phyloP scores from a whole-genome alignment of 2,113 vertebrate genomes.

The Marcusenius ussheri region DNA sequence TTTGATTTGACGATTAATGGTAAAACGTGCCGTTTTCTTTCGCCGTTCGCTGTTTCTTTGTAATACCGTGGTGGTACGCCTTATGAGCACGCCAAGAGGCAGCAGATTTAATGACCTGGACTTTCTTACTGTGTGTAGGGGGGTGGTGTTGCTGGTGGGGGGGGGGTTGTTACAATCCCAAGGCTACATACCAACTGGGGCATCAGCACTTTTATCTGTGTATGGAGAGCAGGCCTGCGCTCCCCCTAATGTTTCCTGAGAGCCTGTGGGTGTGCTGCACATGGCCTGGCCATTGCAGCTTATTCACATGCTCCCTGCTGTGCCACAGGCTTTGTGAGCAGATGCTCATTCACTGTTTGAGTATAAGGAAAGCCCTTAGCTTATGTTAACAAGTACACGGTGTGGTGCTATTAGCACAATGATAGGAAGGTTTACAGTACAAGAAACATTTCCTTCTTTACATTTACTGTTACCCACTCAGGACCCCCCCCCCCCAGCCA shows the following conservation, averaged over 20 bases:
- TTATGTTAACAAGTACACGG: neutral
- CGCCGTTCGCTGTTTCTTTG: neutral
- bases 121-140: neutral
- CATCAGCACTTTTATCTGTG: neutral
- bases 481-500: neutral
- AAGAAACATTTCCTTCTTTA: neutral
- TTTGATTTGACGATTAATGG: neutral
- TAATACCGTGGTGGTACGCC: neutral
- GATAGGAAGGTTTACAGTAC: neutral
- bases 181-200: neutral
- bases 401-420: neutral
- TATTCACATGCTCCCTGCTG: neutral
- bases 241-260: neutral
- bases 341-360: neutral
- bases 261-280: neutral
- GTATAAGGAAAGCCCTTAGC: neutral
- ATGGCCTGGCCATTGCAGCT: neutral
- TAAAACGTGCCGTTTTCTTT: neutral
- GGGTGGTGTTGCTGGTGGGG: neutral
- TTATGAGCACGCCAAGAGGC: neutral
- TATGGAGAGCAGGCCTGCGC: neutral
- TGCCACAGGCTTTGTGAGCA: slow-evolving; percentile 13
- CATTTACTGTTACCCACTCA: neutral
- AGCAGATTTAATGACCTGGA: neutral
- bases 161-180: neutral